Evolutionary conservation across 2,797 vertebrate genomes (phyloP).

Genomic region (Chelon auratus): DNA sequence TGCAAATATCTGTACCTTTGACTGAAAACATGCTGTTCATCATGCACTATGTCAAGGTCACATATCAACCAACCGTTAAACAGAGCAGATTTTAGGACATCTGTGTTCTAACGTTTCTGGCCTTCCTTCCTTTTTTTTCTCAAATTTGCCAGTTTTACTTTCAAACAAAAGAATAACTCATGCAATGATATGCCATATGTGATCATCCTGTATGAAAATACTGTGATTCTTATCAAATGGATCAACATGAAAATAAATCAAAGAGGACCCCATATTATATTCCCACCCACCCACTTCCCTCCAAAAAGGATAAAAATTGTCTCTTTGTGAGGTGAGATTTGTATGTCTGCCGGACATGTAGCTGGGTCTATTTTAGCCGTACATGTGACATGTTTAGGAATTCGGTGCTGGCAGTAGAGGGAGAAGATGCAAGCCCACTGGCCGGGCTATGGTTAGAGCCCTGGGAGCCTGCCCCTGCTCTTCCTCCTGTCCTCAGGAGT

Average conservation of each 20-base stretch:
- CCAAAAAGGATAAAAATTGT: slow-evolving; percentile 64
- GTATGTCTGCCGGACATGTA: slow-evolving; percentile 24
- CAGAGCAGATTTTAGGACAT: slow-evolving; percentile 1
- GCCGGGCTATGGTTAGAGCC: slow-evolving; percentile 86
- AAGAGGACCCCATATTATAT: slow-evolving; percentile 35
- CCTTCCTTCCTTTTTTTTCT: slow-evolving; percentile 15
- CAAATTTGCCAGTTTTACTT: slow-evolving; percentile 61
- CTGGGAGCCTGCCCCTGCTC: slow-evolving; percentile 81
- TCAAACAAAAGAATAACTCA: slow-evolving; percentile 84
- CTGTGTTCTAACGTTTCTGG: slow-evolving; percentile 45
- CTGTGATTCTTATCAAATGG: slow-evolving; percentile 79
- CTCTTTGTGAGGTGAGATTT: slow-evolving; percentile 61
- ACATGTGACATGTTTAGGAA: slow-evolving; percentile 91
- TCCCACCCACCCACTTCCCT: slow-evolving; percentile 46
- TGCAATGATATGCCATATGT: slow-evolving; percentile 89
- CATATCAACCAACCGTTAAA: slow-evolving; percentile 73
- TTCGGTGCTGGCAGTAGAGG: slow-evolving; percentile 85
- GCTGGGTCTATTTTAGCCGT: slow-evolving; percentile 89
- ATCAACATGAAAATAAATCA: slow-evolving; percentile 69
- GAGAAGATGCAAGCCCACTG: slow-evolving; percentile 68
- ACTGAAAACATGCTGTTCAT: slow-evolving; percentile 91
- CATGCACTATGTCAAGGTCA: slow-evolving; percentile 81
- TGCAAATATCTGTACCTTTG: slow-evolving; percentile 77
- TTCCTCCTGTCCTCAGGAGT: slow-evolving; percentile 91
- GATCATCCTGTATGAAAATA: slow-evolving; percentile 85